These are phyloP conservation scores for Dicyrtoma fusca DNA, from an alignment of 2,888 invertebrate species.

Conservation along the genomic window DNA sequence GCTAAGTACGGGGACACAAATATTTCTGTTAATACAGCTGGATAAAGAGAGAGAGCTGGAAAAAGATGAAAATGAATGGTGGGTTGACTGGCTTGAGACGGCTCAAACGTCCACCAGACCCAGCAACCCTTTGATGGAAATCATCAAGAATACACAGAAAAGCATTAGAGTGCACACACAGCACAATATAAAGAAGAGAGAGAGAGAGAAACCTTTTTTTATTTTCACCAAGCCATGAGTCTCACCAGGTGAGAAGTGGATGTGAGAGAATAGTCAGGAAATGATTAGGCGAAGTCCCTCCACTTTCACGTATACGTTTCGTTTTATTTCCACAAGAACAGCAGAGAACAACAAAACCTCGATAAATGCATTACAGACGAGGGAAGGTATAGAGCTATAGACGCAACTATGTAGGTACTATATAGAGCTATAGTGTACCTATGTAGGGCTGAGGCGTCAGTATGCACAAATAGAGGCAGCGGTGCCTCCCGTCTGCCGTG, in stretches of 20 bases:
- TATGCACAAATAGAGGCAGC: too few species aligned
- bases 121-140: neutral
- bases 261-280: slow-evolving; percentile 24
- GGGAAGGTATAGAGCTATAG: neutral
- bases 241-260: slow-evolving; percentile 16
- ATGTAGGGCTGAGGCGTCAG: too few species aligned
- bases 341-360: neutral
- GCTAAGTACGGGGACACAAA: too few species aligned
- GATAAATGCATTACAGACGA: neutral
- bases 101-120: too few species aligned
- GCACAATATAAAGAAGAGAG: neutral
- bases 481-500: neutral
- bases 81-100: too few species aligned
- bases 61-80: too few species aligned
- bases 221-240: slow-evolving; percentile 22
- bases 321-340: neutral
- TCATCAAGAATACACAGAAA: slow-evolving; percentile 7
- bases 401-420: neutral
- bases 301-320: slow-evolving; percentile 11
- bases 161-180: neutral
- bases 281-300: slow-evolving; percentile 25
- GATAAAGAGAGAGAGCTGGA: too few species aligned
- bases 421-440: too few species aligned
- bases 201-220: slow-evolving; percentile 9
- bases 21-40: too few species aligned